These are phyloP conservation scores for Takifugu bimaculatus DNA, from an alignment of 2,113 vertebrate genomes.

Conservation along the genomic window DNA sequence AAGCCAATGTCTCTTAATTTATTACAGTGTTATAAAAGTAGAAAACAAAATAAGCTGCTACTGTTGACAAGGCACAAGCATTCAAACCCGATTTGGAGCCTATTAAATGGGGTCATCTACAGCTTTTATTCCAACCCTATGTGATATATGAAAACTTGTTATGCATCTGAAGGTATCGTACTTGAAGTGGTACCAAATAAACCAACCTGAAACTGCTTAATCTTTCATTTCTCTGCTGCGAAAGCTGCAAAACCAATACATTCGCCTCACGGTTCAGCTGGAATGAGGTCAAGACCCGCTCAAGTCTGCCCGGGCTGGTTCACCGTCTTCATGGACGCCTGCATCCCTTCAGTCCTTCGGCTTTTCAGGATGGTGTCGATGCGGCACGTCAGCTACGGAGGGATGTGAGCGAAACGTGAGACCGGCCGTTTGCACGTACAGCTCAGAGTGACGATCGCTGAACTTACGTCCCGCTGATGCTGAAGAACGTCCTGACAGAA, in stretches of 20 bases:
- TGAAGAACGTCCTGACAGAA: conserved; percentile 23
- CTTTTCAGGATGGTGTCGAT: conserved; percentile 47
- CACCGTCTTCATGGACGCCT: not conserved
- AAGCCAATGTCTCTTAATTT: not conserved
- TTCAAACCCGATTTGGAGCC: no score
- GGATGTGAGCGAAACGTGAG: conserved; percentile 2
- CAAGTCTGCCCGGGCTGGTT: conserved; percentile 9
- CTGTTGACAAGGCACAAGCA: no score
- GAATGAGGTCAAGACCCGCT: not conserved
- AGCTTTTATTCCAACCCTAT: no score
- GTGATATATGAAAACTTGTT: no score
- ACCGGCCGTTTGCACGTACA: not conserved
- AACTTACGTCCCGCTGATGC: no score
- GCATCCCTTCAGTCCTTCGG: conserved; percentile 15
- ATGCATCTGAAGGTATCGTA: no score
- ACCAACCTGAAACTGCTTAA: no score
- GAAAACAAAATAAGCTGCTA: not conserved
- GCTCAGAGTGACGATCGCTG: not conserved
- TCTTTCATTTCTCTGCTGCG: no score
- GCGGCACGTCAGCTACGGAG: conserved; percentile 43
- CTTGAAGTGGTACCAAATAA: no score
- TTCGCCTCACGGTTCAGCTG: not conserved
- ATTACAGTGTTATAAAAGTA: not conserved
- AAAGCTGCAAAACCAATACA: not conserved
- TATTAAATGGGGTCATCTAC: no score